A percentile compares a stretch with the other conserved stretches of the same genome.
Evolutionary conservation across 2,888 invertebrate genomes (phyloP).

Genomic region (Tiphia femorata): DNA sequence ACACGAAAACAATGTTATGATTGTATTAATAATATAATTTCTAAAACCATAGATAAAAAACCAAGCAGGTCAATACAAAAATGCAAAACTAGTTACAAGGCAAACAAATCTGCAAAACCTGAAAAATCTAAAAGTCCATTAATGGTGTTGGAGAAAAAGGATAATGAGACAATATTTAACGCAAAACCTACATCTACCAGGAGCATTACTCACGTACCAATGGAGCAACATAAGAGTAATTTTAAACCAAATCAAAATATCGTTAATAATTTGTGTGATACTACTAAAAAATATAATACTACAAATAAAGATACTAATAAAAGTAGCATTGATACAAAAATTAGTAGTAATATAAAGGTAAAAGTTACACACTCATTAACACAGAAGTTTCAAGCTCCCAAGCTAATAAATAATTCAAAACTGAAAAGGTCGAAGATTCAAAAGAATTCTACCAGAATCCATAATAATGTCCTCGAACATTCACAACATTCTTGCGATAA

Average conservation of each 20-base stretch:
- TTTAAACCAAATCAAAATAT: background rate
- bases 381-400: background rate
- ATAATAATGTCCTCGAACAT: background rate
- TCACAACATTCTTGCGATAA: background rate
- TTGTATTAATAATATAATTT: conserved; percentile 20
- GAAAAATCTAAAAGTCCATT: too few species aligned
- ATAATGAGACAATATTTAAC: background rate
- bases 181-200: background rate
- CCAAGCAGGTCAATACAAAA: conserved; percentile 1
- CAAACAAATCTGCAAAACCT: too few species aligned
- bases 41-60: conserved; percentile 19
- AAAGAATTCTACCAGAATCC: background rate
- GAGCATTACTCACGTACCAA: background rate
- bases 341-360: background rate
- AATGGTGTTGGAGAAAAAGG: background rate
- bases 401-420: background rate
- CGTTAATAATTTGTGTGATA: background rate
- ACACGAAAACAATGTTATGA: conserved; percentile 20
- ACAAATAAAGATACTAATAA: conserved; percentile 4
- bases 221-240: background rate
- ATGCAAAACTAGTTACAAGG: conserved; percentile 1
- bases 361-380: background rate
- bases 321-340: background rate
- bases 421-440: background rate
- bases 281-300: background rate